phyloP scores from a whole-genome alignment of 2,888 invertebrate genomes.

The Torymus aiolomorphi region DNA sequence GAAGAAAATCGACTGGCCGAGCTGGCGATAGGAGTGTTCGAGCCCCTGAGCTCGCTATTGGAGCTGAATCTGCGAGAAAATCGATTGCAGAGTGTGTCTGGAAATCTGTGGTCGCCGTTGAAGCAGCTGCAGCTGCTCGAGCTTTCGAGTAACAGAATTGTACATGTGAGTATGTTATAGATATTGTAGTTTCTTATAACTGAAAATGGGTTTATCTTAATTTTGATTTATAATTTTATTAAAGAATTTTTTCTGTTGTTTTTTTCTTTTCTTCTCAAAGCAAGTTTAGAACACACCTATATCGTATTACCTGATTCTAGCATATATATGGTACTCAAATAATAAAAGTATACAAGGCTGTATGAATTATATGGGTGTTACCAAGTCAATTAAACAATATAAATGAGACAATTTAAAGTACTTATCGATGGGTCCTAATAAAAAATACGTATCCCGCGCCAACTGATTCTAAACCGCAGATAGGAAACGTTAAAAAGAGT shows the following conservation, averaged over 20 bases:
- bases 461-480: too few species aligned
- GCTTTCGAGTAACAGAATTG: conserved; percentile 83
- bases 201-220: background rate
- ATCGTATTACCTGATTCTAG: too few species aligned
- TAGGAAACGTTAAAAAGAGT: too few species aligned
- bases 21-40: conserved; percentile 79
- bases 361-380: too few species aligned
- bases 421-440: too few species aligned
- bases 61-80: conserved; percentile 85
- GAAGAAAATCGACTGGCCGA: conserved; percentile 81
- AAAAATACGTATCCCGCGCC: too few species aligned
- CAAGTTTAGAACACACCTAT: too few species aligned
- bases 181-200: background rate
- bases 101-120: conserved; percentile 78
- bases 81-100: conserved; percentile 79
- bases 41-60: conserved; percentile 79
- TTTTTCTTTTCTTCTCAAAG: too few species aligned
- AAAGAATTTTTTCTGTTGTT: background rate
- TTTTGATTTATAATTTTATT: background rate
- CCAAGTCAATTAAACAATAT: too few species aligned
- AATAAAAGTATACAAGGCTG: too few species aligned
- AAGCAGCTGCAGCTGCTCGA: conserved; percentile 80
- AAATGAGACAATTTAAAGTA: too few species aligned
- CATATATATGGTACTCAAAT: too few species aligned
- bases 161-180: conserved; percentile 63